Conservation (phyloP, 2,797 vertebrate species). For the Cuculus canorus region DNA sequence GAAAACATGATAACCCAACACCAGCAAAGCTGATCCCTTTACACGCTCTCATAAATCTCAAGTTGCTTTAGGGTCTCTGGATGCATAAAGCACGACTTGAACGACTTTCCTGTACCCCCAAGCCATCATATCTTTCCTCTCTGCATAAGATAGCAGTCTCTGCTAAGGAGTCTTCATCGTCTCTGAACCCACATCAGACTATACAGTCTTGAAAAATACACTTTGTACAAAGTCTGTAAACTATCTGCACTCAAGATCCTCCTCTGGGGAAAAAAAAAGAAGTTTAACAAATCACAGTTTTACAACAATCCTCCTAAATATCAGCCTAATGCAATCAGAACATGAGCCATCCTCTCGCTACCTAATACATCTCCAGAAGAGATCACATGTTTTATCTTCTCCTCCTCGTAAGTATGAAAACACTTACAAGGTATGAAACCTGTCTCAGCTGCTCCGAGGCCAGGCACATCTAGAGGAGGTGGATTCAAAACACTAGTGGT, state of each 20-base stretch:
- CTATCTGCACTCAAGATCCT: rapidly evolving
- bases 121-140: neutral
- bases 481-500: neutral
- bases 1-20: neutral
- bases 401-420: neutral
- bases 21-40: neutral
- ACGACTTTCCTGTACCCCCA: neutral
- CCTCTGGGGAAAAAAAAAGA: neutral
- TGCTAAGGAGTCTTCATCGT: neutral
- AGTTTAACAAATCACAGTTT: neutral
- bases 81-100: neutral
- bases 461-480: neutral
- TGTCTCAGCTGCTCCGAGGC: neutral
- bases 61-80: neutral
- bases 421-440: neutral
- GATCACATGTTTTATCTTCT: neutral
- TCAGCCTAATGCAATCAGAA: neutral
- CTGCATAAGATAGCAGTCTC: too few relatives aligned
- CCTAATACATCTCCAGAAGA: neutral
- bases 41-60: neutral
- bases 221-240: neutral
- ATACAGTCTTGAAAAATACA: neutral
- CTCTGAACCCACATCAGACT: neutral
- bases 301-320: neutral
- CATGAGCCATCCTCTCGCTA: neutral